Evolutionary conservation across 2,888 invertebrate species (phyloP).

Genomic region (Drosophila prostipennis): DNA sequence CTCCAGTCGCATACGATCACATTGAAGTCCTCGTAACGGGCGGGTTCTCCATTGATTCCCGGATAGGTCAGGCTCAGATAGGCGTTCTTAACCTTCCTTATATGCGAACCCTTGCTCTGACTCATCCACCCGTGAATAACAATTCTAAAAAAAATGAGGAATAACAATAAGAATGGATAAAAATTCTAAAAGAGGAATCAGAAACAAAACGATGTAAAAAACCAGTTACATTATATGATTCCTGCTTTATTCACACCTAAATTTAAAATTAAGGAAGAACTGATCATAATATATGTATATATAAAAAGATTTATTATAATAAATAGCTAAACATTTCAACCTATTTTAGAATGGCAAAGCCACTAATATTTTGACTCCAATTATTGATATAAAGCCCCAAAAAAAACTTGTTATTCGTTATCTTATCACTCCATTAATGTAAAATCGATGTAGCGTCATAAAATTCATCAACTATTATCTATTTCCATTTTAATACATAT

Average conservation of each 20-base stretch:
- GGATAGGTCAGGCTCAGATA: slow-evolving; percentile 75
- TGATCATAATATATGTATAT: too few species aligned
- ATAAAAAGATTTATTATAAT: too few species aligned
- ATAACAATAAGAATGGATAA: not conserved
- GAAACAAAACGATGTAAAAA: not conserved
- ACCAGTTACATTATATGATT: not conserved
- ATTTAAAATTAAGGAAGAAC: not conserved
- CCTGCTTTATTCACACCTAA: not conserved
- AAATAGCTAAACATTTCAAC: too few species aligned
- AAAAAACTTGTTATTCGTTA: slow-evolving; percentile 1
- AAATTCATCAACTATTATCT: not conserved
- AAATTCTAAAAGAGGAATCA: too few species aligned
- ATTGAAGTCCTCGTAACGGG: slow-evolving; percentile 77
- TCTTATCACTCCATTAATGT: slow-evolving; percentile 13
- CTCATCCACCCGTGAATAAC: slow-evolving; percentile 84
- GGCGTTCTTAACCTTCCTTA: slow-evolving; percentile 81
- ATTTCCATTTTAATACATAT: not conserved
- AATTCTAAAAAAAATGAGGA: slow-evolving; percentile 69
- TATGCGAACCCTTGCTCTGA: slow-evolving; percentile 81
- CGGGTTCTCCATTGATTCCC: slow-evolving; percentile 31
- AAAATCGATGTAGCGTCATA: not conserved
- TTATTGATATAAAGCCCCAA: not conserved
- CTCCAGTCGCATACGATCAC: slow-evolving; percentile 84
- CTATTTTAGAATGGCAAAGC: too few species aligned
- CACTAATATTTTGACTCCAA: too few species aligned